Evolutionary conservation across 1,140 invertebrate genomes (phyloP), one percentile per base, ranked within the genome.

Genomic region (Cydia amplana): DNA sequence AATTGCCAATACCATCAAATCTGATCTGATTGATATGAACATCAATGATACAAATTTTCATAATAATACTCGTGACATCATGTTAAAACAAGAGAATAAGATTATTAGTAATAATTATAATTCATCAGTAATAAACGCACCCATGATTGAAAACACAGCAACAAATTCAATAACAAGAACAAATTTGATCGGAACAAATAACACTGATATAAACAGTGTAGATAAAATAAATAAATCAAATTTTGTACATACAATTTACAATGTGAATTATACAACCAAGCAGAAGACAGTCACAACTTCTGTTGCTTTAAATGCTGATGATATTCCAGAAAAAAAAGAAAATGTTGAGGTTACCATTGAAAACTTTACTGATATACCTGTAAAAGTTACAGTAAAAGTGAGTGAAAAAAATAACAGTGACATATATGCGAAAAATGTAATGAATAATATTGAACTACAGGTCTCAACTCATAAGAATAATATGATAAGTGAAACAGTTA

Each of bases 71-170:
- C 7, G 7, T 55, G 20, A 18, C 16, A 18, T 14, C 5, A 7
- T 18, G 5, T 18, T 18, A 55, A 16, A 9, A 55, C 2, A 55
- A 55, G 51, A 18, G 3, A 55, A 55, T 9, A n/a, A 18, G 16
- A 18, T 4, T n/a, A 55, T 9, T 7, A 18, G n/a, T 55, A 55
- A 55, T 18, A 18, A 18, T 55, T 18, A 55, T 55, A 55, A 55
- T 18, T 0, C n/a, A 55, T 2, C 12, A 4, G 51, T 55, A 55
- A 55, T 14, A 18, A 55, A 18, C 16, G 4, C 7, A 7, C 6
- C 51, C 16, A 51, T n/a, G 51, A 18, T 1, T 40, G 36, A 40
- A 55, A 20, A n/a, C 75, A 77, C 32, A 75, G 77, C 63, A 77
- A 78, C 16, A 46, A 16, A 46, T 3, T 16, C 43, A 32, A 25